Base-by-base conservation (phyloP, 53 echinoderm and acorn worm species). In the Holothuria leucospilota region DNA sequence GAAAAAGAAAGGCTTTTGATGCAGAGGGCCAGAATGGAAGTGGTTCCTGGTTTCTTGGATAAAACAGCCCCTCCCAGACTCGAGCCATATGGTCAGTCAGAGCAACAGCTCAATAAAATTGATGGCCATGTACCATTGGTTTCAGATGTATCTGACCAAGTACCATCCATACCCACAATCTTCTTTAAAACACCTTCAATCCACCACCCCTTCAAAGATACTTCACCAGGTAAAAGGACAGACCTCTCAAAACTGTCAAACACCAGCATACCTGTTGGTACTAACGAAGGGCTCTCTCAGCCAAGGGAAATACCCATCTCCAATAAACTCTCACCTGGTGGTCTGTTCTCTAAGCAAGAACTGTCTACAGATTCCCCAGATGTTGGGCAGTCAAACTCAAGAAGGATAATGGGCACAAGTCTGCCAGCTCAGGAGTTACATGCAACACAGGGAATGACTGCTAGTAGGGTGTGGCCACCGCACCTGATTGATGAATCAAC, bases 401-500 rank as follows among this genome's bases (percentile, higher is more conserved):
- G 51, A 28, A 24, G 1, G 29, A 23, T 42, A 28, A 77, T 52
- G 53, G 53, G 27, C 8, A 12, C 6, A 21, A 13, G 29, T 18
- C 21, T 46, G n/a, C 23, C 90, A 30, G 56, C 15, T 16, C 6
- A 56, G 56, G 56, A 56, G 56, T 56, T 56, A 56, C 56, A 72
- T 78, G 65, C 78, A 77, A 51, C 77, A 21, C 71, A 60, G 68
- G 58, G 75, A 59, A 73, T 10, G 56, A 56, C 56, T 75, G 49
- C 26, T 16, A 75, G 28, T 60, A 82, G 88, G 62, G 58, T 90
- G 84, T 94, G 91, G 86, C 96, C 96, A 41, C 67, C 92, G 14
- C 89, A 94, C 66, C 63, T 96, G 59, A 60, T 75, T 68, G 92
- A 96, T 82, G 94, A 96, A 77, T 92, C 92, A 51, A 88, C 90